Evolutionary conservation across 2,888 invertebrate genomes (phyloP).

Genomic region (Pachymerium ferrugineum): DNA sequence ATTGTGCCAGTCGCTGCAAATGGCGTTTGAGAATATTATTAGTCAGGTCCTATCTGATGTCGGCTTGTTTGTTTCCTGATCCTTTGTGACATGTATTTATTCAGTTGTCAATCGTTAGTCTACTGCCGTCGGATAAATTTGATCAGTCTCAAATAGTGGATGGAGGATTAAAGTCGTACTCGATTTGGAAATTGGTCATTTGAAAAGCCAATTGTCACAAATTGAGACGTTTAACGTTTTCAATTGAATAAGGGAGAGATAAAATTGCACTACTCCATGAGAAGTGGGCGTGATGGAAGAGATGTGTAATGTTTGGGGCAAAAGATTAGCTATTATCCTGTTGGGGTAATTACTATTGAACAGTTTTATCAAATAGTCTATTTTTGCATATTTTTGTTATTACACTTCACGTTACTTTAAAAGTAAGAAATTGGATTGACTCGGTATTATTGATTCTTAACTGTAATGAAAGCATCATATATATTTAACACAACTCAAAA

Average conservation of each 20-base stretch:
- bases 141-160: not conserved
- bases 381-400: too few relatives aligned
- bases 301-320: too few relatives aligned
- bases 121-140: not conserved
- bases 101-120: not conserved
- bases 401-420: too few relatives aligned
- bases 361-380: too few relatives aligned
- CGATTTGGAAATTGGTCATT: not conserved
- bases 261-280: not conserved
- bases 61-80: conserved; percentile 2
- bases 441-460: too few relatives aligned
- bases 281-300: too few relatives aligned
- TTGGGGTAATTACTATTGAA: too few relatives aligned
- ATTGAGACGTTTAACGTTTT: not conserved
- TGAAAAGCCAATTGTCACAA: conserved; percentile 18
- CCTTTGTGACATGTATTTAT: not conserved
- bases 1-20: too few relatives aligned
- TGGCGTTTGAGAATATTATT: conserved; percentile 1
- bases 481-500: too few relatives aligned
- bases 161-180: not conserved
- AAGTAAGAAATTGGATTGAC: too few relatives aligned
- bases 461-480: too few relatives aligned
- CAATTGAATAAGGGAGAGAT: not conserved
- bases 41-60: not conserved
- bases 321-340: too few relatives aligned